Conservation (phyloP, 2,888 invertebrate species). For the Mylabris sibirica region DNA sequence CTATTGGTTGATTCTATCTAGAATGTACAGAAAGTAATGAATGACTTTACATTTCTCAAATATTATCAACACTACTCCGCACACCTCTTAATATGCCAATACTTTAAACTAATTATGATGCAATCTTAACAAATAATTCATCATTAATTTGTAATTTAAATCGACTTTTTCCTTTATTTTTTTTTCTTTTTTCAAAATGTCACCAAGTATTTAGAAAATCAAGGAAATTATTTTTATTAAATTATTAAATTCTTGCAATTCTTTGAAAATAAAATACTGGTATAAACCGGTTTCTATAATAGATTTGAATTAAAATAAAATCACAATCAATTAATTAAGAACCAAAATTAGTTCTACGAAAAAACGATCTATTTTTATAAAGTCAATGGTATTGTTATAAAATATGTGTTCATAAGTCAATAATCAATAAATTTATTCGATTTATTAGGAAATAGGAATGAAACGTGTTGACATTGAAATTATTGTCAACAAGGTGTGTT, state of each 20-base stretch:
- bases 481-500: not conserved
- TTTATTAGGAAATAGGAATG: not conserved
- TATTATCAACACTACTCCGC: not conserved
- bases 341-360: not conserved
- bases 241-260: not conserved
- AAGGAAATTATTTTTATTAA: not conserved
- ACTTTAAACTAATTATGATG: not conserved
- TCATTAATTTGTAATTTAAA: not conserved
- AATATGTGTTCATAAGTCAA: not conserved
- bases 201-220: not conserved
- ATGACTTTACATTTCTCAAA: not conserved
- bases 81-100: not conserved
- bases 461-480: conserved; percentile 7
- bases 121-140: not conserved
- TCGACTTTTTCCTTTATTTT: not conserved
- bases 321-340: no score
- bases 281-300: no score
- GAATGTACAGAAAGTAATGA: not conserved
- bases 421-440: not conserved
- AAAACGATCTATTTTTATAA: not conserved
- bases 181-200: not conserved
- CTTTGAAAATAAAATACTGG: no score
- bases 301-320: no score
- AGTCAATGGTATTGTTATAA: not conserved
- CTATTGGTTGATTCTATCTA: not conserved